A percentile compares a stretch with the other conserved stretches of the same genome.
These are phyloP conservation scores for Tridacna crocea DNA, from an alignment of 2,888 invertebrate species.

Conservation along the genomic window DNA sequence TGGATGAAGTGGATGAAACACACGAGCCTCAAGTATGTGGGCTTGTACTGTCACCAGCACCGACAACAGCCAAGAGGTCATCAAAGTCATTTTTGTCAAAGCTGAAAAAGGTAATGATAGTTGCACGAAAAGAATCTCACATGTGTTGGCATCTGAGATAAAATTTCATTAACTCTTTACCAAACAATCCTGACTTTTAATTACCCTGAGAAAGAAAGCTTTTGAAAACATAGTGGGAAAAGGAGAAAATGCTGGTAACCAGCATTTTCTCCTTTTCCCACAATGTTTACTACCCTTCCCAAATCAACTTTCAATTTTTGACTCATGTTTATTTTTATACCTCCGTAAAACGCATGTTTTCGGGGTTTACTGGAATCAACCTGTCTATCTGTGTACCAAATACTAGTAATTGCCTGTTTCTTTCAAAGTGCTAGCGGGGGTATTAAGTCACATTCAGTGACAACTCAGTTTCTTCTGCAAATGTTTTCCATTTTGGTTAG, in stretches of 20 bases:
- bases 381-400: too few species aligned
- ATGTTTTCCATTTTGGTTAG: too few species aligned
- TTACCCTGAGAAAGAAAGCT: too few species aligned
- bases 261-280: not conserved
- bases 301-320: not conserved
- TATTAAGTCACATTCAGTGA: too few species aligned
- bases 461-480: too few species aligned
- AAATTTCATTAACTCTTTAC: not conserved
- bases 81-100: constrained; percentile 49
- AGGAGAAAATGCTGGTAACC: not conserved
- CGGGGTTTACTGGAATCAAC: too few species aligned
- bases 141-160: not conserved
- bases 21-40: not conserved
- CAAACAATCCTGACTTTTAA: not conserved
- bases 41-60: not conserved
- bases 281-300: not conserved
- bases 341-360: too few species aligned
- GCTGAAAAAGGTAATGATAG: constrained; percentile 41
- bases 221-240: not conserved
- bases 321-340: too few species aligned
- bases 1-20: not conserved
- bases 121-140: not conserved
- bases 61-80: constrained; percentile 1
- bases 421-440: too few species aligned
- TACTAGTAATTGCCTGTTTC: too few species aligned